Conservation (phyloP, 2,888 invertebrate genomes). For the Stictocephala bisonia region DNA sequence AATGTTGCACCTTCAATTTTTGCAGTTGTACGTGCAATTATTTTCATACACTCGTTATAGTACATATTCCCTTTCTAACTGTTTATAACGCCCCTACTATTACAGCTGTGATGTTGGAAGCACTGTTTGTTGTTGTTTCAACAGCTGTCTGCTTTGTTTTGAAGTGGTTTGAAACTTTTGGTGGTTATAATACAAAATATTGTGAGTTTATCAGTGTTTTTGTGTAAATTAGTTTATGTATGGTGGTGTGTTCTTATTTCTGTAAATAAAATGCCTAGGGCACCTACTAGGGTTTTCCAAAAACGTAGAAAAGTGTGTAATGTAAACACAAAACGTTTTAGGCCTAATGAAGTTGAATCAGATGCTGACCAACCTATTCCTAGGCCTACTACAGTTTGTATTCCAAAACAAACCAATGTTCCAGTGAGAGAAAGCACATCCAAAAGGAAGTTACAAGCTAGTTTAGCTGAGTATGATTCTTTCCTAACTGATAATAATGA, state of each 20-base stretch:
- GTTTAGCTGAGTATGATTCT: constrained; percentile 32
- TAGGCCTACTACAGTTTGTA: constrained; percentile 31
- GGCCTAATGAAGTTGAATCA: constrained; percentile 32
- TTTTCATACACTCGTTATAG: constrained; percentile 38
- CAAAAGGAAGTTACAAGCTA: constrained; percentile 23
- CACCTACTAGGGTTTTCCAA: constrained; percentile 24
- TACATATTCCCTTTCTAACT: constrained; percentile 18
- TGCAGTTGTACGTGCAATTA: background rate
- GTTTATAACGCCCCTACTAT: too few species aligned
- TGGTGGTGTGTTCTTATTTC: background rate
- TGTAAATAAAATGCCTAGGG: constrained; percentile 15
- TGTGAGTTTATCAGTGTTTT: constrained; percentile 24
- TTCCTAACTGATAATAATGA: constrained; percentile 17
- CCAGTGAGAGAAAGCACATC: constrained; percentile 26
- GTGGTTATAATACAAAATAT: constrained; percentile 32
- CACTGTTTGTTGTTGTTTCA: constrained; percentile 18
- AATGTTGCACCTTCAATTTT: constrained; percentile 31
- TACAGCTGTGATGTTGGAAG: constrained; percentile 14
- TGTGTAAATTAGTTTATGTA: constrained; percentile 28
- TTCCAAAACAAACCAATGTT: constrained; percentile 27
- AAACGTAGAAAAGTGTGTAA: constrained; percentile 27
- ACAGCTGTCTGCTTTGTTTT: constrained; percentile 22
- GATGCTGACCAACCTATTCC: constrained; percentile 22
- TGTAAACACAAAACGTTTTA: constrained; percentile 34
- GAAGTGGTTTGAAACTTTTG: background rate